Evolutionary conservation across 2,888 invertebrate species (phyloP).

Genomic region (Acrocyrtus sp.): DNA sequence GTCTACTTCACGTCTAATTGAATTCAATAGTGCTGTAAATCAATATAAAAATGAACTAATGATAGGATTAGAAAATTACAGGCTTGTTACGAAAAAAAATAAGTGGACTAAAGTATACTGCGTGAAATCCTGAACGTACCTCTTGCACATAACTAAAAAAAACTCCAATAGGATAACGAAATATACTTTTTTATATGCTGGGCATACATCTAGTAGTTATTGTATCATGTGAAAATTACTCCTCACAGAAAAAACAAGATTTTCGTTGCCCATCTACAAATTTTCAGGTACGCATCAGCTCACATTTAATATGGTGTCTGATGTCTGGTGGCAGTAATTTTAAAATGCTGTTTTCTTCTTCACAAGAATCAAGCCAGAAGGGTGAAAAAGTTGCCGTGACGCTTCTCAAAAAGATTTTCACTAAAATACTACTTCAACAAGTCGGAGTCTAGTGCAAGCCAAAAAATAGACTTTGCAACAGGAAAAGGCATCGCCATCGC

Average conservation of each 20-base stretch:
- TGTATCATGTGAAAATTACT: slow-evolving; percentile 45
- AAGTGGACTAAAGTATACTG: slow-evolving; percentile 47
- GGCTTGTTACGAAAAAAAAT: slow-evolving; percentile 53
- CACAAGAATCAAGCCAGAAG: slow-evolving; percentile 11
- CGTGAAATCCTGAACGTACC: slow-evolving; percentile 20
- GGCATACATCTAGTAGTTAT: slow-evolving; percentile 4
- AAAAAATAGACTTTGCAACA: too few relatives aligned
- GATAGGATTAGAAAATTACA: slow-evolving; percentile 55
- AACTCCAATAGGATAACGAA: neutral
- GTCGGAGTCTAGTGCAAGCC: too few relatives aligned
- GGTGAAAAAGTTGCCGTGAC: slow-evolving; percentile 5
- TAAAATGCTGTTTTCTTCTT: slow-evolving; percentile 17
- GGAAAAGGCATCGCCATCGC: too few relatives aligned
- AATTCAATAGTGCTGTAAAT: slow-evolving; percentile 53
- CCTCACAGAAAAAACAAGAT: slow-evolving; percentile 40
- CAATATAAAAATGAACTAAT: slow-evolving; percentile 54
- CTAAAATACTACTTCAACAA: too few relatives aligned
- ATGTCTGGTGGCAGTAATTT: slow-evolving; percentile 37
- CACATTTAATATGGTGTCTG: slow-evolving; percentile 10
- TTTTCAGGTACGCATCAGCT: slow-evolving; percentile 9
- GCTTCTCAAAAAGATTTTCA: too few relatives aligned
- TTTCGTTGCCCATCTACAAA: slow-evolving; percentile 23
- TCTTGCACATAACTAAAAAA: neutral
- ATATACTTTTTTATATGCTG: slow-evolving; percentile 1
- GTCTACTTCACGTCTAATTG: slow-evolving; percentile 54